A percentile compares a stretch with the other conserved stretches of the same genome.
phyloP scores from a whole-genome alignment of 30 jellyfish, hydroid and myxozoan species.

The Mastigias papua region DNA sequence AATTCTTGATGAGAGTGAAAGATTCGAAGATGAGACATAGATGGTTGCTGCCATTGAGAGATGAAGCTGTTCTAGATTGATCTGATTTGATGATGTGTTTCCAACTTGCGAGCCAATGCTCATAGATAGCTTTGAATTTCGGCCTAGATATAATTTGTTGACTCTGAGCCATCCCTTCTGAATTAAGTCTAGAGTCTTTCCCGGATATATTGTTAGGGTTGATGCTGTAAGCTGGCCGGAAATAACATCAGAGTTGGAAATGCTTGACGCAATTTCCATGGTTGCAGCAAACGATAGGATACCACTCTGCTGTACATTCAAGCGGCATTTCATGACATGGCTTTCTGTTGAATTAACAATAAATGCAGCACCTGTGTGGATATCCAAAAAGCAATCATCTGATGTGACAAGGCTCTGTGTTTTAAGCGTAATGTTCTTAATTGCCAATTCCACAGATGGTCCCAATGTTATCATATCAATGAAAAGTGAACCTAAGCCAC shows the following conservation, averaged over 20 bases:
- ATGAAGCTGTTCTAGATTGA: conserved; percentile 18
- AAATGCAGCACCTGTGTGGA: conserved; percentile 18
- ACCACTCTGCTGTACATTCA: conserved; percentile 27
- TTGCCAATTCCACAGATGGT: not conserved
- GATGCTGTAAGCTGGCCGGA: conserved; percentile 36
- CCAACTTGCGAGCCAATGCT: conserved; percentile 22
- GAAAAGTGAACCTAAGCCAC: not conserved
- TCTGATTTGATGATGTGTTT: not conserved
- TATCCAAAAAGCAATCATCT: conserved; percentile 33
- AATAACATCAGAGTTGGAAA: conserved; percentile 1
- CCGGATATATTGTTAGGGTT: not conserved
- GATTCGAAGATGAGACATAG: not conserved
- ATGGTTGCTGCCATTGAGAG: conserved; percentile 29
- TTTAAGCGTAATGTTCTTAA: conserved; percentile 18
- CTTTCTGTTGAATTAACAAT: conserved; percentile 32
- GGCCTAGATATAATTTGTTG: conserved; percentile 29
- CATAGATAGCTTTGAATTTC: conserved; percentile 10
- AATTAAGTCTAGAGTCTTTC: conserved; percentile 6
- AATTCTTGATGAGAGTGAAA: not conserved
- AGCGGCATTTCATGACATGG: conserved; percentile 13
- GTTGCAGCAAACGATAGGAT: conserved; percentile 4
- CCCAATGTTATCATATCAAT: conserved; percentile 38
- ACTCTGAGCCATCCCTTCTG: conserved; percentile 14
- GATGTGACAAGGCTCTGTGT: conserved; percentile 17
- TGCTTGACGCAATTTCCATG: not conserved